Evolutionary conservation across 1,140 invertebrate genomes (phyloP), one percentile per base, ranked within the genome.

Genomic region (Probaryconus sp.): DNA sequence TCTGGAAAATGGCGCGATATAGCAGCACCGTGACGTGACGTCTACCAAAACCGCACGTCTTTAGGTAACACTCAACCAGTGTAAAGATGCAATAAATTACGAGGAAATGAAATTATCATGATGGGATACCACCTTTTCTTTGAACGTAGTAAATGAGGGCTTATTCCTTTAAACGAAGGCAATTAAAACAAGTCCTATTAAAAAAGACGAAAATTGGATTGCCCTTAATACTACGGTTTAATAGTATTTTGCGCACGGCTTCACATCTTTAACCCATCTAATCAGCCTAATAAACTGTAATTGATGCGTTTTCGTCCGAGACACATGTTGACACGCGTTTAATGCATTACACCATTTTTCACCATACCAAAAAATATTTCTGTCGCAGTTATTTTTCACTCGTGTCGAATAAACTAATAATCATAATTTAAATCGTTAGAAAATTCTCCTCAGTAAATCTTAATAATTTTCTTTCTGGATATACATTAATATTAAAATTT

Each of bases 161-260:
- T 56, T 14, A 26, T 51, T 53, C 40, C 47, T 63, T 63, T 68
- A 42, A 63, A 37, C 40, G 50, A 37, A 16, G 50, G 26, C 50
- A 75, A 75, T 68, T 75, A 75, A 68, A 31, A 50, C 48, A 38
- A 31, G 38, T 5, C 58, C 58, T 64, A 69, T 75, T 75, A 75
- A 75, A 68, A 64, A 45, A 38, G 31, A 18, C 47, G 43, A 75
- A 75, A 75, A 75, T 75, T 68, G 64, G 71, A 75, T 75, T 69
- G 71, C 56, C 56, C 48, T 73, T 65, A 67, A 24, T 40, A 16
- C n/a, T n/a, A 37, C 56, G 55, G 24, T 28, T 53, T 64, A 64
- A 72, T 63, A 13, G 1, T 28, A 38, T 37, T 56, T 30, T 47
- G 63, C 33, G 35, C 53, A 48, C 55, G 24, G 40, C 60, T 55